Evolutionary conservation across 2,113 vertebrate species (phyloP).

Genomic region (Mola mola): DNA sequence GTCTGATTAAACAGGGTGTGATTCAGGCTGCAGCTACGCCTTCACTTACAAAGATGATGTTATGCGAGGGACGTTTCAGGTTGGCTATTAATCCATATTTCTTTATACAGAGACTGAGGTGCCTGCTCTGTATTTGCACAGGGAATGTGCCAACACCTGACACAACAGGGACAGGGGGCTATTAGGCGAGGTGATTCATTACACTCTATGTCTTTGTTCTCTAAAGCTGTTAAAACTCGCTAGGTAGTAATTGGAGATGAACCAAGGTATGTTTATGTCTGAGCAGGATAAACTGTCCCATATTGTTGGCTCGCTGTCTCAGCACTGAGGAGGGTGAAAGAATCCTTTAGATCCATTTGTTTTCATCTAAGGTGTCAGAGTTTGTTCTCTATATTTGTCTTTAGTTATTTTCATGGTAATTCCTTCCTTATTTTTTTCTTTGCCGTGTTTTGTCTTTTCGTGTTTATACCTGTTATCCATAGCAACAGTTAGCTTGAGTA

Average conservation of each 20-base stretch:
- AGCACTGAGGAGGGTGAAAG: no score
- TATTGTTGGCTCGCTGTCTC: no score
- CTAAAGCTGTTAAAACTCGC: background rate
- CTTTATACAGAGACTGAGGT: constrained; percentile 6
- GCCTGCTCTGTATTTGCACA: constrained; percentile 4
- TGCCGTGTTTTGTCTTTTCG: no score
- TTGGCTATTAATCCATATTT: background rate
- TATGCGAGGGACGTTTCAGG: constrained; percentile 4
- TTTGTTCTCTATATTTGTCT: no score
- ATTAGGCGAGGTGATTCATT: constrained; percentile 5
- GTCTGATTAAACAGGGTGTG: no score
- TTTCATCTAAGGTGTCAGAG: no score
- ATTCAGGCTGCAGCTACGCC: background rate
- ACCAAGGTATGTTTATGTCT: constrained; percentile 22
- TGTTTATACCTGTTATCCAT: no score
- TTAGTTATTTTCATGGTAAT: no score
- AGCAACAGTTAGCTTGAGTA: no score
- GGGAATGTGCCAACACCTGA: constrained; percentile 17
- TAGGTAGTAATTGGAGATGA: constrained; percentile 15
- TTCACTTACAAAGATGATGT: background rate
- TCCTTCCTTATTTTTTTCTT: no score
- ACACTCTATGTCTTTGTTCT: constrained; percentile 13
- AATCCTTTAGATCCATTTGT: no score
- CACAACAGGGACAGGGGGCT: constrained; percentile 33
- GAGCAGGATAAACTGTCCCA: constrained; percentile 2